Evolutionary conservation across 1,140 invertebrate genomes (phyloP).

Genomic region (Lordiphosa stackelbergi): DNA sequence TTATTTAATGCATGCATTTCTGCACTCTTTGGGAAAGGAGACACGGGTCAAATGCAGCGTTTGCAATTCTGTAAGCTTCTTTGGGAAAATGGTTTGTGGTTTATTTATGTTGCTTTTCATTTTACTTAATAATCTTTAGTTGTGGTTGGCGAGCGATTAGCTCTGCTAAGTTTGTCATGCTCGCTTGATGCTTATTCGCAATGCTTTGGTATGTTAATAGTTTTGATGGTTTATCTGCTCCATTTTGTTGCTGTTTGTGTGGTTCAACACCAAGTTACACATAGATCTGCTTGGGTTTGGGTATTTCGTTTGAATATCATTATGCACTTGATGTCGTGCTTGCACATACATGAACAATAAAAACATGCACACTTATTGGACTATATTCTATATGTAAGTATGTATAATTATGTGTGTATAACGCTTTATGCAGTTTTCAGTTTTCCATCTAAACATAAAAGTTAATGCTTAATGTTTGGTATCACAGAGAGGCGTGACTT

Average conservation of each 20-base stretch:
- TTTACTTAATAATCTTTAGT: conserved; percentile 49
- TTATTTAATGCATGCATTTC: conserved; percentile 65
- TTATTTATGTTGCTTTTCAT: conserved; percentile 17
- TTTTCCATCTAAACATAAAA: conserved; percentile 69
- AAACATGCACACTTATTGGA: conserved; percentile 66
- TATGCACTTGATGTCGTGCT: conserved; percentile 36
- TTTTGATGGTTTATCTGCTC: conserved; percentile 40
- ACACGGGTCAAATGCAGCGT: conserved; percentile 58
- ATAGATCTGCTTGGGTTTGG: conserved; percentile 19
- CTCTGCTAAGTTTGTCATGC: conserved; percentile 63
- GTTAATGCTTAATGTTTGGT: conserved; percentile 76
- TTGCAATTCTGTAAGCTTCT: conserved; percentile 58
- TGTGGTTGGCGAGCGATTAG: conserved; percentile 51
- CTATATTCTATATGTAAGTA: conserved; percentile 36
- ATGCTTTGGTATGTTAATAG: conserved; percentile 29
- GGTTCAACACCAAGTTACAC: conserved; percentile 32
- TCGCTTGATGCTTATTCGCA: conserved; percentile 29
- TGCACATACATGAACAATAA: conserved; percentile 60
- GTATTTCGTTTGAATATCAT: conserved; percentile 54
- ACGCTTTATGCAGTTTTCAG: conserved; percentile 50
- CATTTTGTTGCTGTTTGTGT: conserved; percentile 7
- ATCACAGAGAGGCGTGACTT: conserved; percentile 77
- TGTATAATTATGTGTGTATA: conserved; percentile 39
- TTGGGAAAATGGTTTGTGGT: conserved; percentile 39
- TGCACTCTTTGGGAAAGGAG: conserved; percentile 35